Conservation (phyloP, 2,797 vertebrate genomes). For the Manis crassicaudata region DNA sequence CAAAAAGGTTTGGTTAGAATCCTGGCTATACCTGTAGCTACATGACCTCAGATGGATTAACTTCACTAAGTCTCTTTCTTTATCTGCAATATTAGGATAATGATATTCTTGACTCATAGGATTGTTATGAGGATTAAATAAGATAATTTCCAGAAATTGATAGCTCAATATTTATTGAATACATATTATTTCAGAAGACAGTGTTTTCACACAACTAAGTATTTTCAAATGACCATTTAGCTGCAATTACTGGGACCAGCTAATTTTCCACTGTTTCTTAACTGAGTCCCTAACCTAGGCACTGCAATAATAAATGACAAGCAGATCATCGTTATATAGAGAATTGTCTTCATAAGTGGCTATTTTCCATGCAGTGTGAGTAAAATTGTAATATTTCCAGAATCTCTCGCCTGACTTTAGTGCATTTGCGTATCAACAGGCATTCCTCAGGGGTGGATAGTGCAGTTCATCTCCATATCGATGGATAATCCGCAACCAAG, state of each 20-base stretch:
- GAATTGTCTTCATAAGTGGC: conserved; percentile 22
- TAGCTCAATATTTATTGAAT: conserved; percentile 9
- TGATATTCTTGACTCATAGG: background rate
- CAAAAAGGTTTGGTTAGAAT: conserved; percentile 27
- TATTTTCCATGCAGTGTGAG: conserved; percentile 20
- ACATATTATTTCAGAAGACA: conserved; percentile 29
- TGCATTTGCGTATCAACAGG: too few relatives aligned
- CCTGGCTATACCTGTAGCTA: background rate
- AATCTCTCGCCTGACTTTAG: too few relatives aligned
- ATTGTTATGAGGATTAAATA: conserved; percentile 42
- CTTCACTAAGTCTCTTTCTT: background rate
- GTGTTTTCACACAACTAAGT: conserved; percentile 19
- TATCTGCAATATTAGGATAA: conserved; percentile 37
- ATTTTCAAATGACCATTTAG: conserved; percentile 46
- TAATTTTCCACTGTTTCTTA: conserved; percentile 22
- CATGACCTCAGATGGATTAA: background rate
- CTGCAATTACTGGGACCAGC: conserved; percentile 11
- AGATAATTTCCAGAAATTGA: background rate
- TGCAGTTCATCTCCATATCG: too few relatives aligned
- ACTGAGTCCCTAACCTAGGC: conserved; percentile 27
- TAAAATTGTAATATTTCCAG: too few relatives aligned
- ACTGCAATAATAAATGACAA: conserved; percentile 44
- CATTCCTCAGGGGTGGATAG: too few relatives aligned
- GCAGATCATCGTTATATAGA: conserved; percentile 22
- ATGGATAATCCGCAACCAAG: too few relatives aligned